Evolutionary conservation across 1,140 invertebrate genomes (phyloP).

Genomic region (Grapholita molesta): DNA sequence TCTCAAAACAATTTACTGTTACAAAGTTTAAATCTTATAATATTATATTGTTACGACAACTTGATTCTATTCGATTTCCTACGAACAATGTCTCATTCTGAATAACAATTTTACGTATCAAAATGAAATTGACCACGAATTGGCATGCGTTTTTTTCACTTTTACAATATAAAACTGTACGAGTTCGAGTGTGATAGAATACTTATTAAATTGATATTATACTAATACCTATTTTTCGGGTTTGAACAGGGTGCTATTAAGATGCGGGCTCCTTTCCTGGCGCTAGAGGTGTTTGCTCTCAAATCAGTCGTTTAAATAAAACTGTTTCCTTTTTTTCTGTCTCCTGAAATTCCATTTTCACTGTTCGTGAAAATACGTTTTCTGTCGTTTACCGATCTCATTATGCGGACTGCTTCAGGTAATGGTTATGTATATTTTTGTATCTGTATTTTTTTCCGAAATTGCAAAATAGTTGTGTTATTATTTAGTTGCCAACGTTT

Average conservation of each 20-base stretch:
- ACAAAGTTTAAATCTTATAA: background rate
- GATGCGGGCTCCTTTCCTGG: conserved; percentile 51
- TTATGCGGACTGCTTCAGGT: conserved; percentile 30
- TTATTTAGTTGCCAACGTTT: no score
- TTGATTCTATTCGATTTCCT: conserved; percentile 1
- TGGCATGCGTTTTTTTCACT: background rate
- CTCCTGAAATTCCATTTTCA: conserved; percentile 60
- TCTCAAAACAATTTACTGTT: background rate
- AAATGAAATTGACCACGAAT: background rate
- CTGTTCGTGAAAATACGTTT: conserved; percentile 52
- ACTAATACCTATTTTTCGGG: background rate
- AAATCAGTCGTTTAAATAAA: conserved; percentile 74
- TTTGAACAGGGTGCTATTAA: conserved; percentile 27
- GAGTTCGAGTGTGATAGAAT: background rate
- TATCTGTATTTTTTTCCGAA: background rate
- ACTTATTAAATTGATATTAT: background rate
- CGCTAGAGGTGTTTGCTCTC: conserved; percentile 64
- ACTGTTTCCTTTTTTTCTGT: conserved; percentile 63
- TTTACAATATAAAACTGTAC: background rate
- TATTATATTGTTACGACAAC: conserved; percentile 8
- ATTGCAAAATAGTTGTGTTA: no score
- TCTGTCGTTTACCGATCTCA: conserved; percentile 55
- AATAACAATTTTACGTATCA: background rate
- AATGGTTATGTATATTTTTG: background rate
- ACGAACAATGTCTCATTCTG: background rate